phyloP scores from a whole-genome alignment of 2,113 vertebrate genomes.

The Bos javanicus region DNA sequence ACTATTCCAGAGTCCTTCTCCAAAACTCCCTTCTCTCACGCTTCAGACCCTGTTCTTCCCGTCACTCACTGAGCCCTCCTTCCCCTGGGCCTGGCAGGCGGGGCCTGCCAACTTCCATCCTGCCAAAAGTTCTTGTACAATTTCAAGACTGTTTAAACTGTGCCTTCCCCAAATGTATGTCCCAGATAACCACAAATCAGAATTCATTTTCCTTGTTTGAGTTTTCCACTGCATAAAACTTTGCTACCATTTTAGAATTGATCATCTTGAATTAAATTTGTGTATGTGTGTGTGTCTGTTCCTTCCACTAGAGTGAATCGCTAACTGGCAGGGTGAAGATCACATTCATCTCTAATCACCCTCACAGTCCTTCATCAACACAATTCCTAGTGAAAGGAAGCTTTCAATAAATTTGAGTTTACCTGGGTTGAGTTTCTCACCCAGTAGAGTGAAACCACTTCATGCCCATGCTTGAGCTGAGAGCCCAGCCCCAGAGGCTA shows the following conservation, averaged over 20 bases:
- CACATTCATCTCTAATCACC: not conserved
- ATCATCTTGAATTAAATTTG: not conserved
- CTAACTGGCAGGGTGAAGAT: not conserved
- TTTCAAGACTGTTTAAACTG: not conserved
- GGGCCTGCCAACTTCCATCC: not conserved
- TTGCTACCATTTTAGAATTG: not conserved
- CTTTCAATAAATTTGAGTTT: not conserved
- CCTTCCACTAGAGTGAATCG: not conserved
- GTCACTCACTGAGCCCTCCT: not conserved
- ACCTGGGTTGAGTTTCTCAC: not conserved
- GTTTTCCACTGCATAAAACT: not conserved
- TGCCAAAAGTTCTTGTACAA: not conserved
- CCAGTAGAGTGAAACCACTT: not conserved
- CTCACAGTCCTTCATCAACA: not conserved
- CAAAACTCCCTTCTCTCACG: not conserved
- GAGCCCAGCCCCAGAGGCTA: not conserved
- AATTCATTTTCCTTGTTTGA: not conserved
- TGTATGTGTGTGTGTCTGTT: not conserved
- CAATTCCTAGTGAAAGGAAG: not conserved
- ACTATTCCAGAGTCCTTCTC: not conserved
- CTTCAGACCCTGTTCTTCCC: not conserved
- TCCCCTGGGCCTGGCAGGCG: accelerated
- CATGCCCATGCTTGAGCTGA: not conserved
- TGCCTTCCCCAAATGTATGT: not conserved
- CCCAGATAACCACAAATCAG: not conserved